These are phyloP conservation scores for Drosophila virilis DNA, from an alignment of 1,140 invertebrate species.

Conservation along the genomic window DNA sequence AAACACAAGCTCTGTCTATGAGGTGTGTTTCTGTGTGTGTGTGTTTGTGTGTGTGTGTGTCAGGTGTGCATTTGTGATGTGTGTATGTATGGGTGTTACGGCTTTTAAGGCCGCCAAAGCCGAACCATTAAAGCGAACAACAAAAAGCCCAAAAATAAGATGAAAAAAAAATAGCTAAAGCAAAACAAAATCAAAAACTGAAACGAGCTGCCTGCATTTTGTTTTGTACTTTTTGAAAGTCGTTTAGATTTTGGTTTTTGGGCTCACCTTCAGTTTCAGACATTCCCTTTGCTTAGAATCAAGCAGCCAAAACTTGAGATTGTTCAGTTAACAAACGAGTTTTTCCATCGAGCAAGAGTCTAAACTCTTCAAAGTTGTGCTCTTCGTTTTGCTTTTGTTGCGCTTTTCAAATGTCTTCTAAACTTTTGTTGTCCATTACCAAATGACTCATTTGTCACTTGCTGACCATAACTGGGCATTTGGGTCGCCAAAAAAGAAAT, in stretches of 20 bases:
- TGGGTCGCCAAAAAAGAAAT: conserved; percentile 44
- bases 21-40: conserved; percentile 7
- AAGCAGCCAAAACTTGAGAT: conserved; percentile 3
- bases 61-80: conserved; percentile 55
- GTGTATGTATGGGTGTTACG: conserved; percentile 25
- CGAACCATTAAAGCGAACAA: conserved; percentile 44
- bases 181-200: conserved; percentile 38
- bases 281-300: conserved; percentile 31
- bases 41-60: conserved; percentile 26
- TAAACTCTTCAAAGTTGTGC: background rate
- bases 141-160: conserved; percentile 40
- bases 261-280: conserved; percentile 50
- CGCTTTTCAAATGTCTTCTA: conserved; percentile 14
- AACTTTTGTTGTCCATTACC: conserved; percentile 39
- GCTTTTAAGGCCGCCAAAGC: conserved; percentile 64
- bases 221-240: conserved; percentile 59
- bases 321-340: conserved; percentile 29
- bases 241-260: conserved; percentile 51
- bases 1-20: conserved; percentile 19
- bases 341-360: conserved; percentile 39
- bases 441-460: conserved; percentile 55
- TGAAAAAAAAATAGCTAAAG: conserved; percentile 7
- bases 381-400: conserved; percentile 21
- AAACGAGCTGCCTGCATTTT: conserved; percentile 62
- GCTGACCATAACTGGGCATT: conserved; percentile 35